Percentiles rank a stretch among this genome's conserved stretches.
Evolutionary conservation across 2,888 invertebrate species (phyloP).

Genomic region (Tachina fera): DNA sequence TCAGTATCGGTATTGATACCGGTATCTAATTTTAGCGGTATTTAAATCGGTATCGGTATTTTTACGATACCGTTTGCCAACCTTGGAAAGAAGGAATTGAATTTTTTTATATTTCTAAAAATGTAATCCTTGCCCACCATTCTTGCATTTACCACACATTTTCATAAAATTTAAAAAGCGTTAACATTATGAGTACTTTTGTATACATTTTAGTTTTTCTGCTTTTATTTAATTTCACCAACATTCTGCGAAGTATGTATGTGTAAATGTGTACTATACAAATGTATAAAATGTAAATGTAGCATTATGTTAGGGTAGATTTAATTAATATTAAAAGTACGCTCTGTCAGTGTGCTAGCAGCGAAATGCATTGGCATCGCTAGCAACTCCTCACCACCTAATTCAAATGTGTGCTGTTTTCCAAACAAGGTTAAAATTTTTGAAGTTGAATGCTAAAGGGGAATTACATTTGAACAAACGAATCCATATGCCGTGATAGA

Average conservation of each 20-base stretch:
- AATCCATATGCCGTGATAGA: neutral
- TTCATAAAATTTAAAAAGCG: slow-evolving; percentile 28
- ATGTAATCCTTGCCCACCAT: slow-evolving; percentile 4
- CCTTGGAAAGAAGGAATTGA: no score
- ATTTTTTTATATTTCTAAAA: no score
- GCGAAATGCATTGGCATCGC: slow-evolving; percentile 7
- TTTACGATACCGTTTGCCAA: no score
- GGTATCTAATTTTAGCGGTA: no score
- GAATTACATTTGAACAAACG: slow-evolving; percentile 2
- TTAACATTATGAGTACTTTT: slow-evolving; percentile 21
- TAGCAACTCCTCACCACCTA: neutral
- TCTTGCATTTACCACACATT: slow-evolving; percentile 15
- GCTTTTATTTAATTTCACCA: neutral
- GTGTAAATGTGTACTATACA: neutral
- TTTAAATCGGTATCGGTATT: no score
- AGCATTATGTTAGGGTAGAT: slow-evolving; percentile 59
- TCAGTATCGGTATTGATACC: no score
- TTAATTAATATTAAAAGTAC: slow-evolving; percentile 58
- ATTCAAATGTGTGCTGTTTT: neutral
- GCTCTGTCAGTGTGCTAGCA: neutral
- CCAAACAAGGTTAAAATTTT: slow-evolving; percentile 55
- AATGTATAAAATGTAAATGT: neutral
- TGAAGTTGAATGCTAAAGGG: slow-evolving; percentile 60
- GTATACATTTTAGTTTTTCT: neutral
- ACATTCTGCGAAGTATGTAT: neutral